These are phyloP conservation scores for Xenentodon cancila DNA, from an alignment of 2,797 vertebrate species.

Conservation along the genomic window DNA sequence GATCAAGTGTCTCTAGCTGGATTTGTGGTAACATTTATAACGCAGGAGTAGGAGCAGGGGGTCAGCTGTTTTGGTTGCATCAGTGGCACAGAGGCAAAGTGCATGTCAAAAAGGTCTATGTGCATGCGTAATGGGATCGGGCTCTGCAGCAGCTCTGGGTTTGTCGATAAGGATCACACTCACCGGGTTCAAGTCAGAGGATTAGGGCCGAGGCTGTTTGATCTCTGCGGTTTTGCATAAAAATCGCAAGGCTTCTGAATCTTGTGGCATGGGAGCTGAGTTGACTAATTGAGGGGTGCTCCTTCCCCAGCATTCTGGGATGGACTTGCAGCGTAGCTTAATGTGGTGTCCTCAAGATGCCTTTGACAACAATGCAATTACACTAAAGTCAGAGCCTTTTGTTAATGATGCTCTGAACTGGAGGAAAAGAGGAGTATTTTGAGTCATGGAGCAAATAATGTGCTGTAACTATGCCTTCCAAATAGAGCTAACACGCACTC, in stretches of 20 bases:
- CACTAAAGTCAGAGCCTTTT: constrained; percentile 39
- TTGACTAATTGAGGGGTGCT: constrained; percentile 64
- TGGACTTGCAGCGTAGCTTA: constrained; percentile 40
- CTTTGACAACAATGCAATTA: constrained; percentile 65
- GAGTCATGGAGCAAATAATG: constrained; percentile 25
- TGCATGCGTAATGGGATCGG: constrained; percentile 69
- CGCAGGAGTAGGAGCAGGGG: constrained; percentile 21
- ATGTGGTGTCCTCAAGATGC: constrained; percentile 62
- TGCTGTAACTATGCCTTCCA: constrained; percentile 24
- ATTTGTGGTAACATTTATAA: constrained; percentile 57
- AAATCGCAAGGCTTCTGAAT: constrained; percentile 63
- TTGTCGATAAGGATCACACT: constrained; percentile 79
- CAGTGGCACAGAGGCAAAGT: constrained; percentile 39
- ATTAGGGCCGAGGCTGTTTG: constrained; percentile 75
- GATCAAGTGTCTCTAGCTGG: constrained; percentile 35
- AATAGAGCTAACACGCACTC: constrained; percentile 19
- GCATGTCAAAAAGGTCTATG: constrained; percentile 64
- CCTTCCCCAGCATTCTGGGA: constrained; percentile 28
- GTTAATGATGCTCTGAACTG: constrained; percentile 57
- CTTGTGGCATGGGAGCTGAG: constrained; percentile 64
- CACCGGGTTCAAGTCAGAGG: constrained; percentile 70
- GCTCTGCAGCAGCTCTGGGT: constrained; percentile 31
- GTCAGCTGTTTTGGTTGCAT: constrained; percentile 59
- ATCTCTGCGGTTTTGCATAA: constrained; percentile 74
- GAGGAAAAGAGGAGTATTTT: constrained; percentile 14